Base-by-base conservation (phyloP, 2,797 vertebrate species). In the Tokudaia muenninki region DNA sequence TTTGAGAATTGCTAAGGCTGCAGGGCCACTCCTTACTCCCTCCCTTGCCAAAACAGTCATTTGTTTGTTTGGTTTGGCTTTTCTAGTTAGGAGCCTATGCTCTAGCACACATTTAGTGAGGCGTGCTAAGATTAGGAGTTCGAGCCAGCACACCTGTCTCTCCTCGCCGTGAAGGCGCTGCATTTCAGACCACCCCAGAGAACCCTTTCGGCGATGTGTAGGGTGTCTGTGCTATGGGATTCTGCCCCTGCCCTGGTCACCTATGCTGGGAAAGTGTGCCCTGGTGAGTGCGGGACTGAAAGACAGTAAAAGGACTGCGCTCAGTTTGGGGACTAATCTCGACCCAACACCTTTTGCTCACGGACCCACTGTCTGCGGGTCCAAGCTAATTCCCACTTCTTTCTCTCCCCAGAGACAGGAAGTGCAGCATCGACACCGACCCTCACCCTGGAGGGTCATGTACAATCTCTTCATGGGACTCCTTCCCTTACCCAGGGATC, bases 381-480 rank as follows among this genome's bases (percentile, higher is more conserved):
- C 37, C 87, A 63, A 34, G 41, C 74, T 96, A 47, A 97, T 91
- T 3, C 19, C 6, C 72, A 13, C 14, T 17, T 90, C 41, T 47
- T 21, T 80, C 37, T 74, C 50, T 47, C 74, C 19, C 24, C 29
- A 96, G 98, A 96, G 94, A 93, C 98, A 95, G 96, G 98, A 98
- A 44, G 98, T 77, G 26, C 96, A 94, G n/a, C 98, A 94, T 1
- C 97, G 37, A 17, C 97, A 98, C 3, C 94, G 94, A 19, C 96
- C 98, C 47, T 97, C 98, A 0, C 98, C 97, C 34, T 98, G 98
- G 98, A 98, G 97, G 88, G 98, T 97, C 86, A 47, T 98, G 91
- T 98, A 93, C 96, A 98, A 98, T 93, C 94, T 98, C 63, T 93
- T 98, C 93, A 97, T 98, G 57, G 98, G 98, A 96, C 96, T 98